Evolutionary conservation across 2,797 vertebrate species (phyloP).

Genomic region (Synaphobranchus kaupii): DNA sequence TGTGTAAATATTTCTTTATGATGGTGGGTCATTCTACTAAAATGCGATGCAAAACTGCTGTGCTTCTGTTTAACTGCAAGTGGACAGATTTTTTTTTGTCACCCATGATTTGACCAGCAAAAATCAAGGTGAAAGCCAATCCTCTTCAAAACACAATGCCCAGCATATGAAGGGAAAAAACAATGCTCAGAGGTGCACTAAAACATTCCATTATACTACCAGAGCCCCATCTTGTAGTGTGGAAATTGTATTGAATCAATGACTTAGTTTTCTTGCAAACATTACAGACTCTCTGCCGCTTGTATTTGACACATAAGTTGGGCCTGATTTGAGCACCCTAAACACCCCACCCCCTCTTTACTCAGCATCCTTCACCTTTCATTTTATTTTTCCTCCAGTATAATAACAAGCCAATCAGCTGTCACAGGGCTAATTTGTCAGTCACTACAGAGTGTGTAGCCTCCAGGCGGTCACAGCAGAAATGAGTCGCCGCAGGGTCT

Average conservation of each 20-base stretch:
- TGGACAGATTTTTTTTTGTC: neutral
- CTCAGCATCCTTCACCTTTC: neutral
- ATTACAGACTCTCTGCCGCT: neutral
- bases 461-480: neutral
- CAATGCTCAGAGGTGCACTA: neutral
- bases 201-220: neutral
- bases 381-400: neutral
- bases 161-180: neutral
- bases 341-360: neutral
- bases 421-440: constrained; percentile 13
- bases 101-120: neutral
- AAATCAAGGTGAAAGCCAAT: neutral
- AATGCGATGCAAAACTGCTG: neutral
- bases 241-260: no score
- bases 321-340: neutral
- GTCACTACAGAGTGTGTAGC: neutral
- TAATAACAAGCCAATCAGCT: constrained; percentile 5
- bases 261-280: neutral
- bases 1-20: neutral
- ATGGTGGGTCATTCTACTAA: neutral
- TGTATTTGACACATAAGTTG: neutral
- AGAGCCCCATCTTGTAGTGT: neutral
- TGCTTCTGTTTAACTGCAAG: neutral
- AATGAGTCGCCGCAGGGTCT: neutral
- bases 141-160: neutral